Conservation (phyloP, 2,113 vertebrate species). For the Chloropsis hardwickii region DNA sequence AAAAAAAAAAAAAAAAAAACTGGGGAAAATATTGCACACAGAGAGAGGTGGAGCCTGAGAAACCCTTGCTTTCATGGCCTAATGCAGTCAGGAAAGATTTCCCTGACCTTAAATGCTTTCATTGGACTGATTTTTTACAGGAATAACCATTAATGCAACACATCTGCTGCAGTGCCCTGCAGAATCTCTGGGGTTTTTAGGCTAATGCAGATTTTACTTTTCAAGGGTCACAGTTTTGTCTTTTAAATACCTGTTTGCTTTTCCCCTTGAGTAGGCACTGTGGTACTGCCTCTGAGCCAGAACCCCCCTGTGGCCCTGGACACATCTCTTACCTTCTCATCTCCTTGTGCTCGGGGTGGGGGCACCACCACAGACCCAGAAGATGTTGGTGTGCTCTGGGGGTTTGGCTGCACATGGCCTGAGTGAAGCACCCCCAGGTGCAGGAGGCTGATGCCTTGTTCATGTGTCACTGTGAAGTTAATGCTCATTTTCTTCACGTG, state of each 20-base stretch:
- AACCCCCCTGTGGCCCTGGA: background rate
- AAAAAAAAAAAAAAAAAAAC: background rate
- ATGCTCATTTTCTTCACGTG: fast-evolving
- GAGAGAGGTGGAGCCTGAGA: background rate
- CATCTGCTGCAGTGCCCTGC: background rate
- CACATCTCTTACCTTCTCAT: background rate
- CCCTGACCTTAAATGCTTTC: background rate
- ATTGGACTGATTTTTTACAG: background rate
- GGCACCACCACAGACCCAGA: background rate
- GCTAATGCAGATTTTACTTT: background rate
- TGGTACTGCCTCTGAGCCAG: background rate
- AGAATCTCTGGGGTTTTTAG: background rate
- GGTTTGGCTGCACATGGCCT: fast-evolving
- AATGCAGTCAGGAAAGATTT: background rate
- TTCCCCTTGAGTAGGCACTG: background rate
- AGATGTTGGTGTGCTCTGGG: background rate
- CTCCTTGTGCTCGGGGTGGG: background rate
- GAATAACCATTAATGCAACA: background rate
- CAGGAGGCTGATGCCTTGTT: background rate
- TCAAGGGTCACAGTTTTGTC: background rate
- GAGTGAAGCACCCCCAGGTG: background rate
- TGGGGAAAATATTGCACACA: background rate
- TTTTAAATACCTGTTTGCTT: background rate
- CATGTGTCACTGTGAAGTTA: background rate
- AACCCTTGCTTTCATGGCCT: background rate